A percentile compares a stretch with the other conserved stretches of the same genome.
Conservation (phyloP, 2,888 invertebrate species). For the Leptothorax acervorum region DNA sequence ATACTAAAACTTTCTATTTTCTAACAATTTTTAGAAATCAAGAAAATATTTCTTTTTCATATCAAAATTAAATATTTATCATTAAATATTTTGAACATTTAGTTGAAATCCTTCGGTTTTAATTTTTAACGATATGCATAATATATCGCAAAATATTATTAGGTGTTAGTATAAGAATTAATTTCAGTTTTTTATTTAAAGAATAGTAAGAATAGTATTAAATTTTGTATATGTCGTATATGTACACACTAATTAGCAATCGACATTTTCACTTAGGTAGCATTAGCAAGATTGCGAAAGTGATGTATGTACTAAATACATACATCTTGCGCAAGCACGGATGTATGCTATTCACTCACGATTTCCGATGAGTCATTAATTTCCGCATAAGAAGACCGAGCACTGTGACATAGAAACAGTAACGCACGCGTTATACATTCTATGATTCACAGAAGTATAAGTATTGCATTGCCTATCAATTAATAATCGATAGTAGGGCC, state of each 20-base stretch:
- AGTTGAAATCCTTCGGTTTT: not conserved
- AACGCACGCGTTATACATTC: not conserved
- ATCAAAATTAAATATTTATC: not conserved
- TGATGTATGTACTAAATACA: not conserved
- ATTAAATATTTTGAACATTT: too few relatives aligned
- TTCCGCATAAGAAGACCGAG: conserved; percentile 20
- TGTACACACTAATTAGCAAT: not conserved
- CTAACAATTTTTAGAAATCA: not conserved
- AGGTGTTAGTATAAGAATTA: not conserved
- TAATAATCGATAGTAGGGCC: not conserved
- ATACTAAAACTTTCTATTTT: not conserved
- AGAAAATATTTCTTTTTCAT: not conserved
- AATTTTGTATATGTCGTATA: not conserved
- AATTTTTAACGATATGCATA: not conserved
- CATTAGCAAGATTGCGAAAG: not conserved
- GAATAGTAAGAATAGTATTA: not conserved
- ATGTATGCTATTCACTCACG: conserved; percentile 5
- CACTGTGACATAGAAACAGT: conserved; percentile 31
- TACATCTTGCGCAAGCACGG: not conserved
- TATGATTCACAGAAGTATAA: not conserved
- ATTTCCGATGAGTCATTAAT: conserved; percentile 61
- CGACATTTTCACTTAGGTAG: not conserved
- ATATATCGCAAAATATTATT: too few relatives aligned
- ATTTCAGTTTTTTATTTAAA: not conserved
- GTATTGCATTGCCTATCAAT: not conserved